Evolutionary conservation across 1,140 invertebrate genomes (phyloP).

Genomic region (Ceratina japonica): DNA sequence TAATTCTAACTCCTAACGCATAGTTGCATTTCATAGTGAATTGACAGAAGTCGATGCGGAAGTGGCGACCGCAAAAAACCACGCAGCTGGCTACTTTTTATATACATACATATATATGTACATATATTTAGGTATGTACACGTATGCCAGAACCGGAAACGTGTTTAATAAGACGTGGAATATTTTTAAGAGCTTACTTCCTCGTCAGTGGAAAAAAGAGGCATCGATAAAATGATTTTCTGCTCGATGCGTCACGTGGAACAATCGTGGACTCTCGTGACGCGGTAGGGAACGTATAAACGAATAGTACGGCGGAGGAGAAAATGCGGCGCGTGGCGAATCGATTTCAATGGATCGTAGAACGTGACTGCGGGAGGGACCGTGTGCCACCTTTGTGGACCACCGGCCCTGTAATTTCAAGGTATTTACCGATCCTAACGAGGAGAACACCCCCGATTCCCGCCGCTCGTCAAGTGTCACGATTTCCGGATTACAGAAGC

Average conservation of each 20-base stretch:
- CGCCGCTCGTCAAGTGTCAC: background rate
- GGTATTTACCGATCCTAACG: constrained; percentile 74
- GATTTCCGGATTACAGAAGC: constrained; percentile 1
- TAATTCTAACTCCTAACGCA: no score
- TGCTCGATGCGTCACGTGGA: constrained; percentile 6
- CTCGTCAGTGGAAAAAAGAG: constrained; percentile 1
- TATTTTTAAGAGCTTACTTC: constrained; percentile 30
- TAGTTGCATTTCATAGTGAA: no score
- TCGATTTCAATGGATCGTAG: constrained; percentile 70
- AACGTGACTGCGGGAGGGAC: constrained; percentile 56
- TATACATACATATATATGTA: no score
- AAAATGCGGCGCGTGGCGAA: constrained; percentile 63
- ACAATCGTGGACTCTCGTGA: no score
- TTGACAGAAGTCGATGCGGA: no score
- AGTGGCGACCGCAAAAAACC: no score
- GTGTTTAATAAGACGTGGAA: background rate
- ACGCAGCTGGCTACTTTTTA: constrained; percentile 35
- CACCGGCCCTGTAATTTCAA: constrained; percentile 75
- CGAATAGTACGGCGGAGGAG: constrained; percentile 15
- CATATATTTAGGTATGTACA: no score
- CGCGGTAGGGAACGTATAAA: no score
- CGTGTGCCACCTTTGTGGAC: constrained; percentile 62
- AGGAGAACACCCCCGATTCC: constrained; percentile 53
- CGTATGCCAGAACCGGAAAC: constrained; percentile 30
- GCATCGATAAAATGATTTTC: constrained; percentile 24